A percentile compares a stretch with the other conserved stretches of the same genome.
phyloP scores from a whole-genome alignment of 2,888 invertebrate species.

The Myathropa florea region DNA sequence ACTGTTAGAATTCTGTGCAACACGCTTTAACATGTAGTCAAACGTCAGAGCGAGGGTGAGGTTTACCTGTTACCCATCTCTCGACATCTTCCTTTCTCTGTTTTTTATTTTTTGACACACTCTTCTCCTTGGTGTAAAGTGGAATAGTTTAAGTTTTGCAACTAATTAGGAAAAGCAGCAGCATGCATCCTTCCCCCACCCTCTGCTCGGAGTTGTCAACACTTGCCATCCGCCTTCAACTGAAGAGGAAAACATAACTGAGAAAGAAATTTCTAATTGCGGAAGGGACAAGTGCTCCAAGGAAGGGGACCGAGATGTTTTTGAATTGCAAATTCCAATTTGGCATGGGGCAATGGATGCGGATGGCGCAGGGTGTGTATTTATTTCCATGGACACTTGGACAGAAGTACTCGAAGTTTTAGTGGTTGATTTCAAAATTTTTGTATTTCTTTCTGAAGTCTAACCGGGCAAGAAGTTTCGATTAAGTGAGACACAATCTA shows the following conservation, averaged over 20 bases:
- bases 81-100: background rate
- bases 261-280: slow-evolving; percentile 54
- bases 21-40: slow-evolving; percentile 31
- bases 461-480: background rate
- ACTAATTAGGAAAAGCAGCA: slow-evolving; percentile 52
- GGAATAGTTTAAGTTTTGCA: slow-evolving; percentile 62
- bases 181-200: background rate
- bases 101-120: slow-evolving; percentile 6
- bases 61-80: background rate
- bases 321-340: slow-evolving; percentile 32
- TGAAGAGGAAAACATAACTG: background rate
- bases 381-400: slow-evolving; percentile 41
- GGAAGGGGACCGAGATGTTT: slow-evolving; percentile 16
- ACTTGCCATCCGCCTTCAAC: background rate
- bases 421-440: background rate
- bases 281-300: slow-evolving; percentile 44
- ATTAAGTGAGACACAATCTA: background rate
- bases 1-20: slow-evolving; percentile 43
- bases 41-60: background rate
- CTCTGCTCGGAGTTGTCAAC: slow-evolving; percentile 1
- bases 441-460: no score
- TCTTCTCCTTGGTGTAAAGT: slow-evolving; percentile 38
- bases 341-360: slow-evolving; percentile 18
- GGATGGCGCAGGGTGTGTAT: slow-evolving; percentile 36
- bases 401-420: slow-evolving; percentile 11